Evolutionary conservation across 2,888 invertebrate genomes (phyloP), one percentile per base, ranked within the genome.

Genomic region (Unio pictorum): DNA sequence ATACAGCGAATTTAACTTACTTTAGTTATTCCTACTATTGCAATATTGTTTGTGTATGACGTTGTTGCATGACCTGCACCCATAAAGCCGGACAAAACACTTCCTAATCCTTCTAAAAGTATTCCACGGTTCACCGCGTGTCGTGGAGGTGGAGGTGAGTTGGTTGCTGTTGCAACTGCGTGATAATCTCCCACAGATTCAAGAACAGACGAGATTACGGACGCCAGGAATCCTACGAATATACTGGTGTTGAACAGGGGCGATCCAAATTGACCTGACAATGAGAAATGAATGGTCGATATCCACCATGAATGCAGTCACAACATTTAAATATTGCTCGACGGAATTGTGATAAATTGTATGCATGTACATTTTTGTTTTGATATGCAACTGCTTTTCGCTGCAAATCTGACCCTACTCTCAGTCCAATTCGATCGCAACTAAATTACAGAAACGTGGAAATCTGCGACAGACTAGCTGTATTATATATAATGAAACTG

Each of bases 141-240:
- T 4, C 73, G 68, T 23, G 86, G 84, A 0, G 84, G 82, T 6
- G 75, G 71, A 0, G 79, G 79, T 0, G 78, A 71, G 11, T 73
- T 59, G 55, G 83, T 81, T 3, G 79, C 68, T 45, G 73, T 71
- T 1, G 84, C 76, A 1, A 80, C 76, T 0, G 84, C 83, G 59
- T 80, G 80, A 65, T 86, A 86, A 67, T 86, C 86, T 0, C 84
- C 86, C 11, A 84, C 79, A 0, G 84, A 82, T 64, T 86, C 86
- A 34, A 85, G 65, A 15, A 84, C 66, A 0, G 86, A 86, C 0
- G 82, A 69, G 5, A 84, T 67, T 28, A 80, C 79, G 1, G 84
- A 80, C 15, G 80, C 78, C 4, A 81, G 61, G 59, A 86, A 84
- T 0, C 84, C 86, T 1, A 83, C 68, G 58, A 79, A 78, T 56